A percentile compares a stretch with the other conserved stretches of the same genome.
Evolutionary conservation across 1,140 invertebrate genomes (phyloP).

Genomic region (Matsumurasca onukii): DNA sequence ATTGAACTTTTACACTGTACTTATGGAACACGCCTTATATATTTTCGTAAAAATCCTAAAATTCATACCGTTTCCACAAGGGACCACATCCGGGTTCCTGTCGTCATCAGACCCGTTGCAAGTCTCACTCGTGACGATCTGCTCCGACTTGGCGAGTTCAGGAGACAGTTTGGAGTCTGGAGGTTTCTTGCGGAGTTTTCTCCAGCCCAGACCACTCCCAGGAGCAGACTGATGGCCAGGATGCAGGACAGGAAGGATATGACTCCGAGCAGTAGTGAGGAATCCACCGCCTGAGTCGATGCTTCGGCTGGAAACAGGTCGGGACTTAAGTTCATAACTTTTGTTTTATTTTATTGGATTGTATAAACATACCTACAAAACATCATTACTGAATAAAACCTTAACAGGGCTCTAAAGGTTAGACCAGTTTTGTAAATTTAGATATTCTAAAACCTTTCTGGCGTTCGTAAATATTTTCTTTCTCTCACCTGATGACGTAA

Average conservation of each 20-base stretch:
- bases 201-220: not conserved
- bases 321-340: no score
- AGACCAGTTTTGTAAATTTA: no score
- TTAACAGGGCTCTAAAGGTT: no score
- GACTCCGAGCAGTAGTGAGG: not conserved
- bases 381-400: no score
- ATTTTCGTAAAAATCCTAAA: no score
- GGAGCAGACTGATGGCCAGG: not conserved
- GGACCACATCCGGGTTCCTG: slow-evolving; percentile 4
- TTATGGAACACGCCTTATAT: no score
- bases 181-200: not conserved
- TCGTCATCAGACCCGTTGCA: slow-evolving; percentile 5
- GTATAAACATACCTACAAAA: no score
- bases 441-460: no score
- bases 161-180: not conserved
- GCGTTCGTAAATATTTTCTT: no score
- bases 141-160: not conserved
- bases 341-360: no score
- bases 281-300: not conserved
- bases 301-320: not conserved
- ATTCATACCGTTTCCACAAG: slow-evolving; percentile 4
- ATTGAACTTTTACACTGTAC: not conserved
- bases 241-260: slow-evolving; percentile 8
- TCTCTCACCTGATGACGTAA: slow-evolving; percentile 9
- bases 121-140: not conserved